Percentiles rank a stretch among this genome's conserved stretches.
These are phyloP conservation scores for Aurelia coerulea DNA, from an alignment of 30 jellyfish, hydroid and myxozoan genomes.

Conservation along the genomic window DNA sequence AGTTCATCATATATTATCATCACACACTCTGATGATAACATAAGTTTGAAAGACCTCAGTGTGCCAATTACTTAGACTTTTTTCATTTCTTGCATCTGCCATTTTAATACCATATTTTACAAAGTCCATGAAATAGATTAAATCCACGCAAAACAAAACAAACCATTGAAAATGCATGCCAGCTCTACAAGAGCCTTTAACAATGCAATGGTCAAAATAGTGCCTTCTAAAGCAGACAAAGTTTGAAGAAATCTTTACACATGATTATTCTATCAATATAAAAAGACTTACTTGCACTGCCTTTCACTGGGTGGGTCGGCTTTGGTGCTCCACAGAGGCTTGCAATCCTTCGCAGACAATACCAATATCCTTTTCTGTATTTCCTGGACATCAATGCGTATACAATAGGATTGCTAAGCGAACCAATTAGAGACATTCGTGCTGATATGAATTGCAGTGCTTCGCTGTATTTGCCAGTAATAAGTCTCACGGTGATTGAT, in stretches of 20 bases:
- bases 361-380: constrained; percentile 66
- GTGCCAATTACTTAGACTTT: too few relatives aligned
- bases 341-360: constrained; percentile 12
- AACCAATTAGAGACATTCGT: constrained; percentile 68
- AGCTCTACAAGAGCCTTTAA: too few relatives aligned
- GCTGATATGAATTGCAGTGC: constrained; percentile 61
- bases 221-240: not conserved
- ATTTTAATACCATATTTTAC: too few relatives aligned
- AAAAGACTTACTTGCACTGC: constrained; percentile 27
- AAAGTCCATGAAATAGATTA: too few relatives aligned
- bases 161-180: too few relatives aligned
- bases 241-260: not conserved
- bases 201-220: too few relatives aligned
- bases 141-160: too few relatives aligned
- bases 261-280: too few relatives aligned
- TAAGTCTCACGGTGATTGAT: constrained; percentile 46
- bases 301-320: constrained; percentile 28
- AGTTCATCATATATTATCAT: too few relatives aligned
- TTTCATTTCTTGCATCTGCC: too few relatives aligned
- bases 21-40: too few relatives aligned
- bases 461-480: constrained; percentile 36
- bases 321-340: constrained; percentile 59
- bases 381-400: constrained; percentile 57
- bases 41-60: too few relatives aligned
- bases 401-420: constrained; percentile 56